These are phyloP conservation scores for Helarctos malayanus DNA, from an alignment of 2,797 vertebrate species.

Conservation along the genomic window DNA sequence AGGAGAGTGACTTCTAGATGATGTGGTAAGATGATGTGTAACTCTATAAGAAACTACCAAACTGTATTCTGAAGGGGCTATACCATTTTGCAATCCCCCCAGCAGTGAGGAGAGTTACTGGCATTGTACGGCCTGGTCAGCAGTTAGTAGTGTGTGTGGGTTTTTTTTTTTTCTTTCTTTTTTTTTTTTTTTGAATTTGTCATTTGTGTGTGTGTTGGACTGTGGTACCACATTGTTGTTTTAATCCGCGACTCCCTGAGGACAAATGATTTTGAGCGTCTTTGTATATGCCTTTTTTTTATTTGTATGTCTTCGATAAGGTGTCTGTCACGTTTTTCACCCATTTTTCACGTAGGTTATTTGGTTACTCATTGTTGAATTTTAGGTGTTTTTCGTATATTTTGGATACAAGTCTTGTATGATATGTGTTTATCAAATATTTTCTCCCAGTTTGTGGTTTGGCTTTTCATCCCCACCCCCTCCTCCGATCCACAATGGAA, in stretches of 20 bases:
- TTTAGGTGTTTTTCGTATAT: background rate
- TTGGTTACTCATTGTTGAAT: background rate
- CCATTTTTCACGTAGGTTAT: background rate
- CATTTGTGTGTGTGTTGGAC: background rate
- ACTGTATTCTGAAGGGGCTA: background rate
- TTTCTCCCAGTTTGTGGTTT: background rate
- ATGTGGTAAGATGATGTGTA: background rate
- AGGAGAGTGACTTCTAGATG: background rate
- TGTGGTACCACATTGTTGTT: background rate
- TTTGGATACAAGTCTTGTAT: background rate
- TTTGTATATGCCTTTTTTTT: background rate
- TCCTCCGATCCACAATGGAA: background rate
- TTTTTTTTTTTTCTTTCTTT: background rate
- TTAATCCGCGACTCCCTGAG: background rate
- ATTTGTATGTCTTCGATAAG: background rate
- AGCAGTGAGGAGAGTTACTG: background rate
- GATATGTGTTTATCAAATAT: background rate
- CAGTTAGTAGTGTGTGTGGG: background rate
- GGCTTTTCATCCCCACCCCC: background rate
- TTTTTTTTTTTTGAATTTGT: background rate
- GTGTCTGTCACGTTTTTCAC: background rate
- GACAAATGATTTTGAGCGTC: background rate
- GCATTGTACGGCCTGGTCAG: background rate
- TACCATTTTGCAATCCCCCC: background rate
- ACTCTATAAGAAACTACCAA: background rate